A percentile compares a stretch with the other conserved stretches of the same genome.
Conservation (phyloP, 2,888 invertebrate species). For the Hedya salicella region DNA sequence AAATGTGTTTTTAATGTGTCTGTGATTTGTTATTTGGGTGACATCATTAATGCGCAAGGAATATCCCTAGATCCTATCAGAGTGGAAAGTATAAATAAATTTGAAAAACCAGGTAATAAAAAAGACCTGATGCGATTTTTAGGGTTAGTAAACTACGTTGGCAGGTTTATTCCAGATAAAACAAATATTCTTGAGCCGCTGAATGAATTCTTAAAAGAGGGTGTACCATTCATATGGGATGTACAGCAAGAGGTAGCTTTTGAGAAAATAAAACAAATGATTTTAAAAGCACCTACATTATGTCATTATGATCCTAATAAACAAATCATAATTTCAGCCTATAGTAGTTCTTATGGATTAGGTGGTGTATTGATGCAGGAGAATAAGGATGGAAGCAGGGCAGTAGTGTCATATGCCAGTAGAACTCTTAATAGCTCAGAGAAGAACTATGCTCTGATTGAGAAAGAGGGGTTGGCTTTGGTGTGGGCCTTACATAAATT, state of each 20-base stretch:
- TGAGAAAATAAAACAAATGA: too few relatives aligned
- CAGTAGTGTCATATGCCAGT: slow-evolving; percentile 5
- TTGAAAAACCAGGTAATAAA: slow-evolving; percentile 35
- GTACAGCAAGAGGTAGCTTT: background rate
- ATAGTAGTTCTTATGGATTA: slow-evolving; percentile 37
- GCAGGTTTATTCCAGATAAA: slow-evolving; percentile 33
- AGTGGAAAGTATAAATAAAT: slow-evolving; percentile 24
- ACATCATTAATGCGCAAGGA: slow-evolving; percentile 30
- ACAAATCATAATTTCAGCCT: slow-evolving; percentile 22
- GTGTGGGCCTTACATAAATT: background rate
- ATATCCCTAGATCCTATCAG: slow-evolving; percentile 35
- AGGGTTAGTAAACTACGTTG: slow-evolving; percentile 41
- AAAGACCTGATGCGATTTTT: slow-evolving; percentile 37
- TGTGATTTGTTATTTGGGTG: slow-evolving; percentile 37
- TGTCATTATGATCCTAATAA: background rate
- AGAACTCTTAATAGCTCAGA: background rate
- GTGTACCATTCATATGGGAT: slow-evolving; percentile 16
- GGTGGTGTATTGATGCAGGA: slow-evolving; percentile 35
- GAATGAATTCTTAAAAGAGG: slow-evolving; percentile 24
- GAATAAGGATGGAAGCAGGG: slow-evolving; percentile 16
- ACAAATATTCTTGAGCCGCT: slow-evolving; percentile 28
- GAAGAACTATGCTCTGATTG: background rate
- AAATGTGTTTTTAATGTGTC: background rate
- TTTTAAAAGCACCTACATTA: too few relatives aligned
- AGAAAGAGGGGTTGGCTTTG: slow-evolving; percentile 13